Percentiles rank a stretch among this genome's conserved stretches.
phyloP scores from a whole-genome alignment of 1,140 invertebrate genomes.

The Aphaenogaster floridana region DNA sequence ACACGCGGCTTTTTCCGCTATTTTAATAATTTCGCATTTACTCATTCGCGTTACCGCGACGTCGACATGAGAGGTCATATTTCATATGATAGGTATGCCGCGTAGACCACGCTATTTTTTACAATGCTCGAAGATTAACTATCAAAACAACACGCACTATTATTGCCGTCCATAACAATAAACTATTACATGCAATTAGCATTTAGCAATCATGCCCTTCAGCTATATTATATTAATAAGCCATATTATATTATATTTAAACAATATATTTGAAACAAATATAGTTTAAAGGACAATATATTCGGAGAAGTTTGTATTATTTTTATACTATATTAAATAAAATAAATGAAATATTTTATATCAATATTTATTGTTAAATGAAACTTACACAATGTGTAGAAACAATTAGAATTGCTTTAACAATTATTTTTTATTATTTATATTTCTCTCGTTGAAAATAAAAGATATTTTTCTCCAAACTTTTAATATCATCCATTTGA shows the following conservation, averaged over 20 bases:
- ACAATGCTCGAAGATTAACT: conserved; percentile 40
- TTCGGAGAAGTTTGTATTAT: neutral
- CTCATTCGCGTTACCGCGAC: conserved; percentile 44
- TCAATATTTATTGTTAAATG: neutral
- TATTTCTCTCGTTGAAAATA: neutral
- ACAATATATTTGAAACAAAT: neutral
- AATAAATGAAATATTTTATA: neutral
- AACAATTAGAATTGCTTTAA: neutral
- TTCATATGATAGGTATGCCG: conserved; percentile 46
- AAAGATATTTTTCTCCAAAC: neutral
- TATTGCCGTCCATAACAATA: neutral
- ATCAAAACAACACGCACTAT: neutral
- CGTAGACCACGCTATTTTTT: conserved; percentile 3
- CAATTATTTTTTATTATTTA: conserved; percentile 4
- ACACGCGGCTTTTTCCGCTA: conserved; percentile 6
- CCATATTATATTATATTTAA: neutral
- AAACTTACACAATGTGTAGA: neutral
- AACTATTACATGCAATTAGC: conserved; percentile 17
- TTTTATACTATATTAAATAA: neutral
- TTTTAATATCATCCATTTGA: conserved; percentile 2
- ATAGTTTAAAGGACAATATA: neutral
- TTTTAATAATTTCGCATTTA: conserved; percentile 49
- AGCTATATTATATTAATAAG: neutral
- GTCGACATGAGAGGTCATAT: conserved; percentile 40
- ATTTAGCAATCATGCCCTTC: neutral